Base-by-base conservation (phyloP, 2,113 vertebrate species). In the Microtus ochrogaster region DNA sequence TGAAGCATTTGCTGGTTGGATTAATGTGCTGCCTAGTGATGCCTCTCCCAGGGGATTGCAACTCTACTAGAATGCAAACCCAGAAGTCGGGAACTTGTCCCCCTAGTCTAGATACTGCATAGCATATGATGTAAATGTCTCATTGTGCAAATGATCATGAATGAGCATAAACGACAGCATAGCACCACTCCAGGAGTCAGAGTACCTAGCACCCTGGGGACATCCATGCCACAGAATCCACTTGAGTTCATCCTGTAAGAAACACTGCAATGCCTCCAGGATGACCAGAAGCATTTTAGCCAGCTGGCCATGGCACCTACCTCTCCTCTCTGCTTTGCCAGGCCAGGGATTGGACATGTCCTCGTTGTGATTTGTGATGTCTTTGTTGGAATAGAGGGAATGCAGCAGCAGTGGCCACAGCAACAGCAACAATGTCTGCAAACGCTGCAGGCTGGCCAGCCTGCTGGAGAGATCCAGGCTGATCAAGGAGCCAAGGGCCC, bases 341-440 rank as follows among this genome's bases (percentile, higher is more conserved):
- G 89, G 83, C 79, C 94, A 26, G 74, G 88, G 83, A 95, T 84
- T 92, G 84, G 95, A 96, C 95, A 90, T 79, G 94, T 98, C 96
- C 95, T 96, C 97, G 95, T 82, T 10, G 55, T 97, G 97, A 98
- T 95, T 97, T 98, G 97, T 72, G 95, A 93, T 28, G 91, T 82
- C 92, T 90, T 94, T 92, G 55, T 86, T 74, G 94, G 82, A 95
- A 86, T 83, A 87, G 96, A 94, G 82, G 68, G 90, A 95, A 92
- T 26, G 90, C 91, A 93, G 97, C 93, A 96, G 96, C 94, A 96
- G 30, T 24, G 17, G 21, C 22, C 19, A 36, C 19, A 66, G 79
- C 95, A 88, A 74, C 95, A 91, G 98, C 33, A 96, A 97, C 98
- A 36, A 61, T 5, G n/a, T 90, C 90, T 90, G 73, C 0, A 8